phyloP scores from a whole-genome alignment of 2,797 vertebrate species.

The Erethizon dorsatum region DNA sequence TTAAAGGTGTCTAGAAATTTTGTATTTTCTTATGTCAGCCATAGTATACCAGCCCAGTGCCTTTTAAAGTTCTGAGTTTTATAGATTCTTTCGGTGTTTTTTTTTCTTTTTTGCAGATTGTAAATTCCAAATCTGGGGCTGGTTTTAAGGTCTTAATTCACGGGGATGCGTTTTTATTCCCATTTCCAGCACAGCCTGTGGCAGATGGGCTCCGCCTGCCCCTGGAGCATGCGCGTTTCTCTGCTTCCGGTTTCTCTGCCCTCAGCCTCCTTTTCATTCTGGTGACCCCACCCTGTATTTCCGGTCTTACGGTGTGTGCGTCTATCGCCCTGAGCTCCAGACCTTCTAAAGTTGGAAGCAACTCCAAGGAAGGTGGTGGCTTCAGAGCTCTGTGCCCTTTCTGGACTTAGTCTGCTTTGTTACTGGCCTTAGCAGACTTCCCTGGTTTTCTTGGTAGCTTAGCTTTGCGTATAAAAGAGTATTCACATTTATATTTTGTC shows the following conservation, averaged over 20 bases:
- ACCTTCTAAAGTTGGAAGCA: neutral
- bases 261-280: neutral
- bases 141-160: neutral
- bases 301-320: neutral
- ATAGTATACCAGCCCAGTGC: neutral
- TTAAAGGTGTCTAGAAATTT: neutral
- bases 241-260: neutral
- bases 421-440: neutral
- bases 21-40: neutral
- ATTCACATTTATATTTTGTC: neutral
- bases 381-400: neutral
- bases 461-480: neutral
- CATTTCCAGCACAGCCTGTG: neutral
- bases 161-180: neutral
- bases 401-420: neutral
- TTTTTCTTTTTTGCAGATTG: neutral
- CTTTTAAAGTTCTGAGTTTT: neutral
- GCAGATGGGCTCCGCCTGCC: fast-evolving
- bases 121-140: neutral
- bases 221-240: fast-evolving
- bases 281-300: neutral
- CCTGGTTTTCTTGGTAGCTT: neutral
- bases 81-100: neutral
- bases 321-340: neutral
- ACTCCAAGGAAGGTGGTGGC: neutral